Conservation (phyloP, 2,797 vertebrate genomes). For the Chelon labrosus region DNA sequence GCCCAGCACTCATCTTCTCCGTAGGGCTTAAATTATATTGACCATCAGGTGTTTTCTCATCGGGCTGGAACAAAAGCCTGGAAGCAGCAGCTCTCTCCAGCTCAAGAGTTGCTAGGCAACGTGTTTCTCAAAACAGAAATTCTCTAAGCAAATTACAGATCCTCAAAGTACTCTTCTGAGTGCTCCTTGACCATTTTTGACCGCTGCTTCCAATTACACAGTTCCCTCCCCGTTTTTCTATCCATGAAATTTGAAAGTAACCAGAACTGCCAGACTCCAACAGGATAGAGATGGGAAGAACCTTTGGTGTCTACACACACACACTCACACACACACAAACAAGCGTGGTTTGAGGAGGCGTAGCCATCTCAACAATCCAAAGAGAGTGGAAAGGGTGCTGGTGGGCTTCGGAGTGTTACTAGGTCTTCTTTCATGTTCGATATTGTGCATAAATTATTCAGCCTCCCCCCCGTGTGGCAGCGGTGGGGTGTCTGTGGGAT, state of each 20-base stretch:
- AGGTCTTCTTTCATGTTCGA: slow-evolving; percentile 89
- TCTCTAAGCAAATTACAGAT: slow-evolving; percentile 77
- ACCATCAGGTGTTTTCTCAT: slow-evolving; percentile 71
- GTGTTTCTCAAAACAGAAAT: slow-evolving; percentile 74
- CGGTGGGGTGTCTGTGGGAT: slow-evolving; percentile 84
- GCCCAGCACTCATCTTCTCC: slow-evolving; percentile 48
- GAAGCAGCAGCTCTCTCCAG: slow-evolving; percentile 38
- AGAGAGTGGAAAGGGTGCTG: slow-evolving; percentile 68
- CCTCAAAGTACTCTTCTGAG: slow-evolving; percentile 74
- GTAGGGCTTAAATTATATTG: slow-evolving; percentile 69
- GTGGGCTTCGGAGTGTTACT: slow-evolving; percentile 75
- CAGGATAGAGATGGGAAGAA: slow-evolving; percentile 43
- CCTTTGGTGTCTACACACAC: slow-evolving; percentile 18
- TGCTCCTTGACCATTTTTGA: slow-evolving; percentile 78
- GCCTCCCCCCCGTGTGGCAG: slow-evolving; percentile 78
- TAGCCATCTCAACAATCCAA: slow-evolving; percentile 63
- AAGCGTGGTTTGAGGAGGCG: slow-evolving; percentile 50
- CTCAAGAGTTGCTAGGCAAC: slow-evolving; percentile 78
- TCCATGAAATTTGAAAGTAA: slow-evolving; percentile 68
- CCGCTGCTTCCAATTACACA: slow-evolving; percentile 76
- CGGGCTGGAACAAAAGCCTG: slow-evolving; percentile 64
- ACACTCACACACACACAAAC: slow-evolving; percentile 43
- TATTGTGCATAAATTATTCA: slow-evolving; percentile 91
- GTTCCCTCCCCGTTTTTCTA: slow-evolving; percentile 62
- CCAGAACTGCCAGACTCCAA: slow-evolving; percentile 52